phyloP scores from a whole-genome alignment of 2,888 invertebrate genomes.

The Eupeodes latifasciatus region DNA sequence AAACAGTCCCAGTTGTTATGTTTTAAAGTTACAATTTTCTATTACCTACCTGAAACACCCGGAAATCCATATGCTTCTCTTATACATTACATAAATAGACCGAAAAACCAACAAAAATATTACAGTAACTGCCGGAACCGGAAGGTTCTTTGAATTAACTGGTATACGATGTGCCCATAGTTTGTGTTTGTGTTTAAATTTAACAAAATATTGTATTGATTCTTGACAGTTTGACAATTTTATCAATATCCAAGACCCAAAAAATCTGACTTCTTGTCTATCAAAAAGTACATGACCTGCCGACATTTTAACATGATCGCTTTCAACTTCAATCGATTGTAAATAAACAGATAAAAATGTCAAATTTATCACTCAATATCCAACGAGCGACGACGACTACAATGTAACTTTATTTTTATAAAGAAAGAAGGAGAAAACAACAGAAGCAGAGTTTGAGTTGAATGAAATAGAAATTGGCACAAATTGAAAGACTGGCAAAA shows the following conservation, averaged over 20 bases:
- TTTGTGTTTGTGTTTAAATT: too few species aligned
- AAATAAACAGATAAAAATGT: conserved; percentile 54
- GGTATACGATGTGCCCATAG: too few species aligned
- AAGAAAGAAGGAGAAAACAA: too few species aligned
- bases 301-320: conserved; percentile 60
- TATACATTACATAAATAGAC: too few species aligned
- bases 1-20: too few species aligned
- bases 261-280: conserved; percentile 14
- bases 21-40: too few species aligned
- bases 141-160: too few species aligned
- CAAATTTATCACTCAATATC: conserved; percentile 51
- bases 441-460: conserved; percentile 15
- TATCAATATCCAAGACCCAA: conserved; percentile 8
- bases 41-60: too few species aligned
- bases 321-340: conserved; percentile 55
- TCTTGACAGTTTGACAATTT: not conserved
- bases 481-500: conserved; percentile 60
- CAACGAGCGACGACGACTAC: conserved; percentile 1
- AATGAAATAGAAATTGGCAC: conserved; percentile 48
- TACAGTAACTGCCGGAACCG: too few species aligned
- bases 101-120: too few species aligned
- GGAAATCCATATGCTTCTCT: too few species aligned
- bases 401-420: conserved; percentile 30
- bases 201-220: not conserved
- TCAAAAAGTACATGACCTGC: conserved; percentile 9